Conservation (phyloP, 2,888 invertebrate species). For the Apodemia zela region DNA sequence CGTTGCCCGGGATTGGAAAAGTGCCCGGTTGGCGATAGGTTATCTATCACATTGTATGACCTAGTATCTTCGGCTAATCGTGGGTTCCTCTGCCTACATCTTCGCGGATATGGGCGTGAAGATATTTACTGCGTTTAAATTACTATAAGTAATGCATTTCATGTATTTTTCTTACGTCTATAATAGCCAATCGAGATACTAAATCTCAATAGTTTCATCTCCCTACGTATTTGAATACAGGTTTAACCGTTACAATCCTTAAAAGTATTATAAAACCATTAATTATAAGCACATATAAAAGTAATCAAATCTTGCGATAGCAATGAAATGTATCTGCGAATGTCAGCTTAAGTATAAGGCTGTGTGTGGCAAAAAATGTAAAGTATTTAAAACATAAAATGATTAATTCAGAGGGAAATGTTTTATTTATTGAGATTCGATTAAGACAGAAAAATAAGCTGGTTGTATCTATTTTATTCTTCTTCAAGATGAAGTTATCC, state of each 20-base stretch:
- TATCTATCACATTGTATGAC: too few species aligned
- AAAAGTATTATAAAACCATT: constrained; percentile 9
- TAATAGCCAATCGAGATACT: neutral
- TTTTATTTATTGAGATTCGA: neutral
- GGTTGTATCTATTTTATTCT: neutral
- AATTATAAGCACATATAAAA: constrained; percentile 7
- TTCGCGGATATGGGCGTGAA: too few species aligned
- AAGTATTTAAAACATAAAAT: constrained; percentile 70
- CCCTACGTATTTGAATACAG: neutral
- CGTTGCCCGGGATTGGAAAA: too few species aligned
- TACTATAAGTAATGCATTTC: neutral
- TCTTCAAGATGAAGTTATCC: neutral
- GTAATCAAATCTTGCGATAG: constrained; percentile 9
- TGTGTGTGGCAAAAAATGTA: constrained; percentile 70
- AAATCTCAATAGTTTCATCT: neutral
- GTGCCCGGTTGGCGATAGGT: too few species aligned
- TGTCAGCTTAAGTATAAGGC: constrained; percentile 37
- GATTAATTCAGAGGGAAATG: constrained; percentile 59
- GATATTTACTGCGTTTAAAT: too few species aligned
- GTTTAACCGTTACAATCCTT: neutral
- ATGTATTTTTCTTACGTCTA: neutral
- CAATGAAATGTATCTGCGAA: constrained; percentile 15
- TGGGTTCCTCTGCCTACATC: too few species aligned
- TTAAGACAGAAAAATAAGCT: neutral
- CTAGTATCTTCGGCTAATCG: too few species aligned